Base-by-base conservation (phyloP, 2,113 vertebrate species). In the Halichoerus grypus region DNA sequence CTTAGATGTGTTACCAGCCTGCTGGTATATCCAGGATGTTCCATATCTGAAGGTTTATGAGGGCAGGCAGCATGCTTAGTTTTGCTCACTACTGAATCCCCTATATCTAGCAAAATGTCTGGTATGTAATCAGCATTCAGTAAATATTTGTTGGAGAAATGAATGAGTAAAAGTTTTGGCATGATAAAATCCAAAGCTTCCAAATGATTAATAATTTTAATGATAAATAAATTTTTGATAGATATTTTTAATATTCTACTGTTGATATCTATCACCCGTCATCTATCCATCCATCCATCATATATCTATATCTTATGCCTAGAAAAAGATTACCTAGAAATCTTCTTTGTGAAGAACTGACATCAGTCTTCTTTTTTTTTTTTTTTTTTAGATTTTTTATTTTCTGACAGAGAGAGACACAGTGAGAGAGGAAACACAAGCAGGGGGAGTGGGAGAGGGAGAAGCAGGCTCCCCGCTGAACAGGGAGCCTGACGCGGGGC, bases 281-380 rank as follows among this genome's bases (percentile, higher is more conserved):
- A 31, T 36, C 51, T 61, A 16, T 46, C 39, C 46, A 33, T 61
- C 33, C 39, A 2, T 88, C 19, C 76, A 26, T 55, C 19, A n/a
- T 61, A 4, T 33, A 53, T 33, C 63, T 82, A 28, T 65, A 49
- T 77, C 31, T 92, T 83, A n/a, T 16, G 77, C 6, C 1, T 71
- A 86, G 36, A 65, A 87, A 69, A 93, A 81, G n/a, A 53, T 86
- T 83, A 88, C 31, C 3, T 51, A 91, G 92, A 95, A 90, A 93
- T 85, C 14, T 49, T 28, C 74, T 77, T 65, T 88, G 13, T 69
- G 51, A 95, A 69, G 24, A 79, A 69, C 39, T 81, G 65, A 86
- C 63, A 77, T n/a, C 46, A 72, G 63, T 9, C 31, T 94, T 95
- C 28, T 69, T 88, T 93, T 81, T 83, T 33, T 39, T 42, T 42